Conservation (phyloP, 2,888 invertebrate genomes). For the Chrysopilus asiliformis region DNA sequence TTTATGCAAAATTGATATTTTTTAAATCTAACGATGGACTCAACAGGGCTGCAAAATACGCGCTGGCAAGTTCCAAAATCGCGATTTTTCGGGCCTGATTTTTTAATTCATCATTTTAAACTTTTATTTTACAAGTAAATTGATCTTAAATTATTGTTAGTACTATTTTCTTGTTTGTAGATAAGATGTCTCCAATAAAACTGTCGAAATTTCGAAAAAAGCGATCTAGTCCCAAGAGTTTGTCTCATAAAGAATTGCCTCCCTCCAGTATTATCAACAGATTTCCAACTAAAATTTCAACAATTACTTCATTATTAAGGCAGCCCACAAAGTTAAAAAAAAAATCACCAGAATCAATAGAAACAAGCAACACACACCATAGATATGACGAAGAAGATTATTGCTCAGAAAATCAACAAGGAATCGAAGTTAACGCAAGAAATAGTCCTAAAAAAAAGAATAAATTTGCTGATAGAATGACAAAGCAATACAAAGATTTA, state of each 20-base stretch:
- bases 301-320: conserved; percentile 26
- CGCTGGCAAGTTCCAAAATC: no score
- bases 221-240: no score
- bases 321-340: no score
- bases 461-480: conserved; percentile 23
- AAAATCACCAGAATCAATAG: no score
- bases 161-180: conserved; percentile 4
- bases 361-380: no score
- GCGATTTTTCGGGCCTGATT: no score
- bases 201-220: conserved; percentile 29
- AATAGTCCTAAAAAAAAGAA: background rate
- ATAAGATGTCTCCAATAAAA: conserved; percentile 15
- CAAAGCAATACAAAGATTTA: conserved; percentile 28
- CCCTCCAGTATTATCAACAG: conserved; percentile 28
- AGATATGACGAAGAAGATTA: background rate
- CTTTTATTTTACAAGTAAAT: no score
- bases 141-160: background rate
- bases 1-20: no score
- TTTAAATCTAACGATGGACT: no score
- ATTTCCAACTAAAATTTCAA: conserved; percentile 30
- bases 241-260: no score
- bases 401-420: background rate
- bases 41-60: no score
- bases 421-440: background rate
- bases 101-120: no score